Evolutionary conservation across 1,140 invertebrate species (phyloP).

Genomic region (Hylaeus volcanicus): DNA sequence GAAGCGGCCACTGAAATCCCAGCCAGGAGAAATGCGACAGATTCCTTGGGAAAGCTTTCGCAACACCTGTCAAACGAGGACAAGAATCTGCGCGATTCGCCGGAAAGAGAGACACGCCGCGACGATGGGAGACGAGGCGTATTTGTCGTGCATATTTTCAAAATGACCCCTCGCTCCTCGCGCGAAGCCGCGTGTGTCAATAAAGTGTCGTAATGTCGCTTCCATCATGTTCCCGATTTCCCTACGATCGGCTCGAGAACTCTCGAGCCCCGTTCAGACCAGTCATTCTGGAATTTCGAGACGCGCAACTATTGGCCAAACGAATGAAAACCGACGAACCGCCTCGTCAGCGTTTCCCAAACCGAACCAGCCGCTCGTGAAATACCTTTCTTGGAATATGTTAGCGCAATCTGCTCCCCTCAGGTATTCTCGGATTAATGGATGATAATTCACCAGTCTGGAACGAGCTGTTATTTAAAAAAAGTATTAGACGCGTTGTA

Average conservation of each 20-base stretch:
- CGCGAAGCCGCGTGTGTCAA: conserved; percentile 29
- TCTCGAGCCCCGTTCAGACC: neutral
- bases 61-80: conserved; percentile 11
- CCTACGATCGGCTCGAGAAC: conserved; percentile 12
- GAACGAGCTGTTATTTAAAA: no score
- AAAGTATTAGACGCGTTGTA: no score
- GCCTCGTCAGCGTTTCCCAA: neutral
- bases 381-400: neutral
- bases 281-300: neutral
- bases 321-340: neutral
- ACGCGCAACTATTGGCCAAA: neutral
- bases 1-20: neutral
- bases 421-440: no score
- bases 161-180: neutral
- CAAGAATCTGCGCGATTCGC: neutral
- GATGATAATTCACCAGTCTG: no score
- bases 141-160: conserved; percentile 50
- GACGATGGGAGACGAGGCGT: neutral
- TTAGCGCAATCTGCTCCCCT: neutral
- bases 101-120: no score
- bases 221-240: conserved; percentile 48
- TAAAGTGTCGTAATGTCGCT: conserved; percentile 50
- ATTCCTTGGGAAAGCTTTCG: conserved; percentile 17
- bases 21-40: conserved; percentile 4
- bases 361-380: neutral